Conservation (phyloP, 2,888 invertebrate species). For the Chymomyza caudatula region DNA sequence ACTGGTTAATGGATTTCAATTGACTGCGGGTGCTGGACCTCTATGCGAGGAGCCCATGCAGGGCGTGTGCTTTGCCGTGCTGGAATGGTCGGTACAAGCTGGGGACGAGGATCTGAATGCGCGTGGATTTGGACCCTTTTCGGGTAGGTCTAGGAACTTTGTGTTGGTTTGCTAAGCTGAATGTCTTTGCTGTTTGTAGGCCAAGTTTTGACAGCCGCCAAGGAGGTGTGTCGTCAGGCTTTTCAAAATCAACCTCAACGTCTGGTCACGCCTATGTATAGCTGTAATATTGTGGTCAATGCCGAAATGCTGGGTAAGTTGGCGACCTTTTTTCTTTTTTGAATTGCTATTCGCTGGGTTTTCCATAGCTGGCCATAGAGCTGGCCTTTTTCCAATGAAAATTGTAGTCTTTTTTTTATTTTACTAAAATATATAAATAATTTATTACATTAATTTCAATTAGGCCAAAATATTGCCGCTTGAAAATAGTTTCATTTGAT, state of each 20-base stretch:
- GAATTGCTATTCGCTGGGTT: too few species aligned
- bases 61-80: slow-evolving; percentile 94
- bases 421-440: slow-evolving; percentile 53
- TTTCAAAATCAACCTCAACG: slow-evolving; percentile 94
- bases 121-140: slow-evolving; percentile 78
- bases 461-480: neutral
- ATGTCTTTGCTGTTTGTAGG: slow-evolving; percentile 79
- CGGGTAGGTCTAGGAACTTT: slow-evolving; percentile 77
- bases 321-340: neutral
- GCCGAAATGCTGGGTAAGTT: slow-evolving; percentile 92
- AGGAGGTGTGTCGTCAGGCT: slow-evolving; percentile 91
- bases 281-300: slow-evolving; percentile 88
- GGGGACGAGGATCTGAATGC: slow-evolving; percentile 76
- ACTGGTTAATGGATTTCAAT: slow-evolving; percentile 91
- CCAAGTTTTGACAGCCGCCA: slow-evolving; percentile 93
- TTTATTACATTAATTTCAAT: slow-evolving; percentile 47
- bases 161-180: neutral
- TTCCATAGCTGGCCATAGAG: too few species aligned
- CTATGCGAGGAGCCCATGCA: slow-evolving; percentile 98
- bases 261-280: slow-evolving; percentile 96
- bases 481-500: slow-evolving; percentile 28
- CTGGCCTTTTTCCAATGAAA: neutral
- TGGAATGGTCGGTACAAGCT: slow-evolving; percentile 86
- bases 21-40: slow-evolving; percentile 93
- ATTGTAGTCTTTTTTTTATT: slow-evolving; percentile 32